Percentiles rank a stretch among this genome's conserved stretches.
Conservation (phyloP, 2,113 vertebrate genomes). For the Sinocyclocheilus anophthalmus region DNA sequence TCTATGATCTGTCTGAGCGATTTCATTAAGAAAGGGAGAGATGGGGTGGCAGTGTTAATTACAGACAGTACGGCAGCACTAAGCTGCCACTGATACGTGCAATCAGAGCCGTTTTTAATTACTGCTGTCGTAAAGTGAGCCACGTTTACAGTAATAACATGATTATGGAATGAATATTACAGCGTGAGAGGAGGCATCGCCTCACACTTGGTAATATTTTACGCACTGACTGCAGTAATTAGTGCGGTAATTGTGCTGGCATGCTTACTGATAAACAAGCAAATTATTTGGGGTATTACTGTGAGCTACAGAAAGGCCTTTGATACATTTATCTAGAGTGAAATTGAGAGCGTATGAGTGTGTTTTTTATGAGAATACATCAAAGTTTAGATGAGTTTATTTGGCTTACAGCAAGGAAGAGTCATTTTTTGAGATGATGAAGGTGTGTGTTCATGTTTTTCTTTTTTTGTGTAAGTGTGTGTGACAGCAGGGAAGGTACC, state of each 20-base stretch:
- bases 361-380: neutral
- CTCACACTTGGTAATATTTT: constrained; percentile 44
- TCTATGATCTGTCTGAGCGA: constrained; percentile 44
- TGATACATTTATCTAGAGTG: neutral
- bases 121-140: constrained; percentile 52
- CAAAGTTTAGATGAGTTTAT: neutral
- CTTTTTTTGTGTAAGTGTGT: neutral
- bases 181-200: constrained; percentile 38
- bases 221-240: constrained; percentile 25
- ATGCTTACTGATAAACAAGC: constrained; percentile 26
- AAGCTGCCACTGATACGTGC: constrained; percentile 40
- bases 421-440: neutral
- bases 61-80: constrained; percentile 32
- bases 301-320: neutral
- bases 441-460: too few species aligned
- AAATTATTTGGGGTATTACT: constrained; percentile 36
- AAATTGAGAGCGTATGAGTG: neutral
- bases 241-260: constrained; percentile 34
- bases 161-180: constrained; percentile 47
- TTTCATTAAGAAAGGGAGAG: constrained; percentile 49
- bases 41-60: constrained; percentile 28
- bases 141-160: constrained; percentile 54
- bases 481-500: neutral
- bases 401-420: neutral
- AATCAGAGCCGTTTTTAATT: constrained; percentile 52